These are phyloP conservation scores for Parapristionchus giblindavisi DNA, from an alignment of 2,888 invertebrate species.

Conservation along the genomic window DNA sequence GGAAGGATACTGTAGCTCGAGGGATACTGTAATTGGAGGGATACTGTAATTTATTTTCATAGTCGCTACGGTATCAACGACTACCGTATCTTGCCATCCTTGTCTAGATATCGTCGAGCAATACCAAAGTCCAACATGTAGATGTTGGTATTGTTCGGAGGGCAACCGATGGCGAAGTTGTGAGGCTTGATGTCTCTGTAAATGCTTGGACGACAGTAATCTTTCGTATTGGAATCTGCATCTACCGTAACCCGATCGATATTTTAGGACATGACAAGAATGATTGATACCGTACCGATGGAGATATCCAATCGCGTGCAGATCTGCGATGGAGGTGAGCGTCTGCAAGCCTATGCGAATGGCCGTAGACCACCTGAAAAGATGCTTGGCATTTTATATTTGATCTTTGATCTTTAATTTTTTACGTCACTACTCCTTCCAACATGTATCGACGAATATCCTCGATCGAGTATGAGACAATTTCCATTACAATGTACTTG, in stretches of 20 bases:
- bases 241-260: too few species aligned
- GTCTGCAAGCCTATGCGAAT: slow-evolving; percentile 19
- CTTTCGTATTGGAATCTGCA: too few species aligned
- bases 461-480: neutral
- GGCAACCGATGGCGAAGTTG: slow-evolving; percentile 25
- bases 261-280: too few species aligned
- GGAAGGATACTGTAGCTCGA: slow-evolving; percentile 11
- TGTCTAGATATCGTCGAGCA: neutral
- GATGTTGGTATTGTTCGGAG: slow-evolving; percentile 6
- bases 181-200: slow-evolving; percentile 30
- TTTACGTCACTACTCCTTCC: neutral
- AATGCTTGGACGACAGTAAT: too few species aligned
- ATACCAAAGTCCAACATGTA: slow-evolving; percentile 33
- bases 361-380: neutral
- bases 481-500: slow-evolving; percentile 33
- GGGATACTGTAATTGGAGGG: slow-evolving; percentile 30
- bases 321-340: slow-evolving; percentile 6
- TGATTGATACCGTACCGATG: slow-evolving; percentile 28
- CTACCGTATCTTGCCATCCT: slow-evolving; percentile 2
- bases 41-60: too few species aligned
- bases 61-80: too few species aligned
- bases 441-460: slow-evolving; percentile 26
- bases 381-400: neutral
- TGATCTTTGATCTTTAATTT: neutral
- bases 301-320: slow-evolving; percentile 18